Evolutionary conservation across 2,888 invertebrate genomes (phyloP).

Genomic region (Patella caerulea): DNA sequence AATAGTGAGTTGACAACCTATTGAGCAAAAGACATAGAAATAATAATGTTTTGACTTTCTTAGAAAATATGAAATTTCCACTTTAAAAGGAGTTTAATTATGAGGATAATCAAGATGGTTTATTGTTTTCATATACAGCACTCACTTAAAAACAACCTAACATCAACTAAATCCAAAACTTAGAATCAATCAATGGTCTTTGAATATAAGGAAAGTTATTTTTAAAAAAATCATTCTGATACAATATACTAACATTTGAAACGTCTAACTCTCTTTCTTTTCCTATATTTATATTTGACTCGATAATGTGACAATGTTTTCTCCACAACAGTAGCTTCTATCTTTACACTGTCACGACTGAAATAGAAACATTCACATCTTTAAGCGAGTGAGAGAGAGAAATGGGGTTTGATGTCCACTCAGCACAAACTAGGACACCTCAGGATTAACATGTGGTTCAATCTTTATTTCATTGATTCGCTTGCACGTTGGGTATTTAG

Average conservation of each 20-base stretch:
- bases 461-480: no score
- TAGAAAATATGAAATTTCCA: no score
- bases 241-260: slow-evolving; percentile 45
- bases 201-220: not conserved
- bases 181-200: not conserved
- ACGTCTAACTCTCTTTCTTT: slow-evolving; percentile 42
- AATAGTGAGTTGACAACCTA: no score
- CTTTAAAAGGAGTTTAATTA: no score
- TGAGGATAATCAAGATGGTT: not conserved
- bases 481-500: no score
- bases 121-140: slow-evolving; percentile 35
- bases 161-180: not conserved
- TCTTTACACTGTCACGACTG: slow-evolving; percentile 64
- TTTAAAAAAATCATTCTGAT: not conserved
- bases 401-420: no score
- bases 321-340: slow-evolving; percentile 73
- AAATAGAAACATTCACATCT: slow-evolving; percentile 27
- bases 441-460: no score
- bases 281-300: slow-evolving; percentile 50
- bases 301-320: slow-evolving; percentile 68
- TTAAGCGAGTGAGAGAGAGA: no score
- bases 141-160: slow-evolving; percentile 24
- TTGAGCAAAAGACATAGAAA: no score
- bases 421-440: no score
- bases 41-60: no score